These are phyloP conservation scores for Eubucco bourcierii DNA, from an alignment of 2,113 vertebrate genomes.

Conservation along the genomic window DNA sequence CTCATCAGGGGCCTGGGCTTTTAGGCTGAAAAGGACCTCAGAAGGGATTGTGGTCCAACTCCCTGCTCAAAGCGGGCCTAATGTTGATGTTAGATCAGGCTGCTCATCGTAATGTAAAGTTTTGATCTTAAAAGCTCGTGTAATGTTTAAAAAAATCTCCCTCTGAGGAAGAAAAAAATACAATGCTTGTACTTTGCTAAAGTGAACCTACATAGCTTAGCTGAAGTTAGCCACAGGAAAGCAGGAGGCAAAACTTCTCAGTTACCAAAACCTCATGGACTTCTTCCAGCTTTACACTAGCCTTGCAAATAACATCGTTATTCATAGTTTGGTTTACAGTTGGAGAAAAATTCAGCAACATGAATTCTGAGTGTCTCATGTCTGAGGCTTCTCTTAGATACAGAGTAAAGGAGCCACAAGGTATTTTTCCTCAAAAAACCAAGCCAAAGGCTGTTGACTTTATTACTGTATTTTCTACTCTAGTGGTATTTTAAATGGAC, in stretches of 20 bases:
- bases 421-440: not conserved
- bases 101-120: not conserved
- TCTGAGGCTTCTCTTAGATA: not conserved
- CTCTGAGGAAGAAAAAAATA: not conserved
- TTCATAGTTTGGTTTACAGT: slow-evolving; percentile 14
- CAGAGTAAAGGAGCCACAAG: not conserved
- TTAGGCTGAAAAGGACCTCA: not conserved
- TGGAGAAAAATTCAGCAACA: not conserved
- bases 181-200: not conserved
- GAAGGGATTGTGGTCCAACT: not conserved
- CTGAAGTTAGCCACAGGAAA: not conserved
- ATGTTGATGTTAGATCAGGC: not conserved
- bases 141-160: not conserved
- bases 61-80: not conserved
- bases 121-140: not conserved
- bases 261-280: not conserved
- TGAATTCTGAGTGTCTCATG: not conserved
- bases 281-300: slow-evolving; percentile 12
- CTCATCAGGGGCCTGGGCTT: not conserved
- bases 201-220: not conserved
- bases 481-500: not conserved
- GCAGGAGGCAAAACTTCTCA: not conserved
- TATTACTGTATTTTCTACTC: not conserved
- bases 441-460: not conserved
- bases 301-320: slow-evolving; percentile 24